Base-by-base conservation (phyloP, 2,888 invertebrate species). In the Pammene aurita region DNA sequence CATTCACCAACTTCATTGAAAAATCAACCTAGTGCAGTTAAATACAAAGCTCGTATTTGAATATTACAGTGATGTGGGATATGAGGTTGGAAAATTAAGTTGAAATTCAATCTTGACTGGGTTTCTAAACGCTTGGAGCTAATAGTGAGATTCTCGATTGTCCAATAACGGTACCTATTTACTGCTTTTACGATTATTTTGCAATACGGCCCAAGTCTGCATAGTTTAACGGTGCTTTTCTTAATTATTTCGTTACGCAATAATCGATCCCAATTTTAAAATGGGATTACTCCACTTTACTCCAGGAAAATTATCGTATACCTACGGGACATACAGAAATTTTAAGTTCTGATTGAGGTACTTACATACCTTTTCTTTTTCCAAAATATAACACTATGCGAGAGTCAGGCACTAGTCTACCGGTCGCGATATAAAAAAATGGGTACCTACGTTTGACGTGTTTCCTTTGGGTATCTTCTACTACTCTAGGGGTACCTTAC, bases 121-220 rank as follows among this genome's bases (percentile, higher is more conserved):
- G 80, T 87, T 87, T 82, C 82, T 84, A 82, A 82, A 79, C 81
- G 84, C 82, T 84, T 70, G 67, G 66, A 83, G 83, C 80, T 77
- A 79, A 75, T 72, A 63, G 70, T 67, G 54, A 72, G 76, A 76
- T 76, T 73, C 73, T 72, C 73, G 71, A 76, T 74, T 70, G 72
- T 70, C 67, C 74, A 78, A 79, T 78, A 78, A 78, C 76, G 75
- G 77, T 65, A n/a, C n/a, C n/a, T n/a, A 74, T 77, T 77, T 77
- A 77, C 74, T 66, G 67, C 65, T 66, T 66, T 71, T 55, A 67
- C 55, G 67, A 77, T 75, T 73, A 75, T 75, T 71, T 72, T 50
- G 54, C 72, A 77, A 75, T 73, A 73, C 65, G 76, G 74, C 63
- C 69, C 71, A 75, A 74, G 60, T 60, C 18, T 41, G 42, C 16